Conservation (phyloP, 2,113 vertebrate genomes). For the Dipodomys stephensi region DNA sequence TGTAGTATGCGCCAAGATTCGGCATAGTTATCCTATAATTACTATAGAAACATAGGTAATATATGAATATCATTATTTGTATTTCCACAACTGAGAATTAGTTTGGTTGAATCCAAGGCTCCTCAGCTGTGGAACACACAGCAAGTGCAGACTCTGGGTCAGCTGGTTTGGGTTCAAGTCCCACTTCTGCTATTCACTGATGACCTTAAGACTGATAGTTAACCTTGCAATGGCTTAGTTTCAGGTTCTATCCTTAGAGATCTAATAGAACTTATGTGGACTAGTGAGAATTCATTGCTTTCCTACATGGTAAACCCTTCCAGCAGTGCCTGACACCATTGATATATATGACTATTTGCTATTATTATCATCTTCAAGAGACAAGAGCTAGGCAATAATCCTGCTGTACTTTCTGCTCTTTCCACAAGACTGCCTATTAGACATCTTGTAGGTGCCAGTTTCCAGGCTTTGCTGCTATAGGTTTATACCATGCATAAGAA, state of each 20-base stretch:
- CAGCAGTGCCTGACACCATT: neutral
- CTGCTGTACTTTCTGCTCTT: neutral
- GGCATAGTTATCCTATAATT: constrained; percentile 10
- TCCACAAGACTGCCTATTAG: too few relatives aligned
- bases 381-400: neutral
- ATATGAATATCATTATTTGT: neutral
- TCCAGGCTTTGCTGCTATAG: neutral
- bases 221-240: neutral
- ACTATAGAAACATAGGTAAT: neutral
- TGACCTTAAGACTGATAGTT: neutral
- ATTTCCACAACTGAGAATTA: constrained; percentile 4
- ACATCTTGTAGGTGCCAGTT: neutral
- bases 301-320: neutral
- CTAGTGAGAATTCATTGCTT: neutral
- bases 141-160: neutral
- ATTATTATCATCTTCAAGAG: neutral
- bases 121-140: neutral
- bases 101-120: neutral
- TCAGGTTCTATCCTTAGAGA: neutral
- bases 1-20: neutral
- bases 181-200: neutral
- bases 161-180: neutral
- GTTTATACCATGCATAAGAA: neutral
- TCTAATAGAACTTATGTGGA: neutral
- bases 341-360: neutral